Conservation (phyloP, 2,113 vertebrate species). For the Oenanthe melanoleuca region DNA sequence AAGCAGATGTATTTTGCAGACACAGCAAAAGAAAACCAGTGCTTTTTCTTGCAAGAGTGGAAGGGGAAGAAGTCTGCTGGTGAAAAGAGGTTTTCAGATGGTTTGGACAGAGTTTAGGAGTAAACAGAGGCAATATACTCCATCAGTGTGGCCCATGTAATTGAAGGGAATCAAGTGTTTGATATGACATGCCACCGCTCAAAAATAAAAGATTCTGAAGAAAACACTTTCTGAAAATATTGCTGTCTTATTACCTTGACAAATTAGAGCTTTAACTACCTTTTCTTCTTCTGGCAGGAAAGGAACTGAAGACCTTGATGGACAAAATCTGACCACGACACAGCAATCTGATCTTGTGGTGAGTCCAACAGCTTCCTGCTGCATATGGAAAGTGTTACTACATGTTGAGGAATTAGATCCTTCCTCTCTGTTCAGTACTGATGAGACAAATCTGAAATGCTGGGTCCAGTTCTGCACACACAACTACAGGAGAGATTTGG, state of each 20-base stretch:
- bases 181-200: background rate
- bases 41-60: background rate
- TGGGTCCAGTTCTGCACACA: background rate
- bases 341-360: background rate
- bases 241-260: background rate
- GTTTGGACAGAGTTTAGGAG: background rate
- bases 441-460: background rate
- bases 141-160: background rate
- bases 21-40: background rate
- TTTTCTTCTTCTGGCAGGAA: background rate
- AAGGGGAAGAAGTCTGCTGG: background rate
- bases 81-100: background rate
- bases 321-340: background rate
- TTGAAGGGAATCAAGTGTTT: background rate
- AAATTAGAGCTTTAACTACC: background rate
- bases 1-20: background rate
- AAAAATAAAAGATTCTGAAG: background rate
- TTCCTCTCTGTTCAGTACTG: background rate
- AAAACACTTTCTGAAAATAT: background rate
- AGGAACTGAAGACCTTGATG: background rate
- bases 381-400: background rate
- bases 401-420: accelerated
- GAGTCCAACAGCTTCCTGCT: background rate
- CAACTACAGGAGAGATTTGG: background rate
- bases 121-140: background rate